Base-by-base conservation (phyloP, 2,797 vertebrate genomes). In the Coranthus polyacanthus region DNA sequence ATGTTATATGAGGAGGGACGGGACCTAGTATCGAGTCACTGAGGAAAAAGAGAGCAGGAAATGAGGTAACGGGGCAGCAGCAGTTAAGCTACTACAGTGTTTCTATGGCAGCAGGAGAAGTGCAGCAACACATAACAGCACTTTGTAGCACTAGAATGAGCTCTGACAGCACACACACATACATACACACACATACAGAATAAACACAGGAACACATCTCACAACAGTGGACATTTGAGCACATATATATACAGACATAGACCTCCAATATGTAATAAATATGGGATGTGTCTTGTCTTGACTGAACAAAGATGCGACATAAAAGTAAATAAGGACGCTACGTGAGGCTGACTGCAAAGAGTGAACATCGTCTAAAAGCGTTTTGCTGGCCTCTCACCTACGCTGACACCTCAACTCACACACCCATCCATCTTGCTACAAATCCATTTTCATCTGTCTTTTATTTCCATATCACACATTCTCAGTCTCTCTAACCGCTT, bases 31-130 rank as follows among this genome's bases (percentile, higher is more conserved):
- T 73, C 85, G 78, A 85, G 82, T 85, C 87, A 79, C 83, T 72
- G 74, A 91, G 81, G 87, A 84, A 75, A 64, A 84, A 74, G 85
- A 88, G 83, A 89, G 87, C 78, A 92, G 89, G 88, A 89, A 88
- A 90, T 93, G 90, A 91, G 76, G 88, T 78, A 90, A 90, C 62
- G 46, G 78, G 72, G 79, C 71, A 83, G 72, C 88, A 84, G 84
- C 64, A 46, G 78, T 81, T 85, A 54, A 71, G 83, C 75, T 79
- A 87, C 89, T 83, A 88, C 50, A 83, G 71, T 71, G 84, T 86
- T 88, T 89, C 88, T 89, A 91, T 75, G 67, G 85, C 83, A 92
- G 89, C 85, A 74, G 66, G 72, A 89, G 72, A 83, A 81, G 61
- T 88, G 88, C 79, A 73, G 87, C 86, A 78, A 88, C 84, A 88